Evolutionary conservation across 2,113 vertebrate species (phyloP).

Genomic region (Barbus barbus): DNA sequence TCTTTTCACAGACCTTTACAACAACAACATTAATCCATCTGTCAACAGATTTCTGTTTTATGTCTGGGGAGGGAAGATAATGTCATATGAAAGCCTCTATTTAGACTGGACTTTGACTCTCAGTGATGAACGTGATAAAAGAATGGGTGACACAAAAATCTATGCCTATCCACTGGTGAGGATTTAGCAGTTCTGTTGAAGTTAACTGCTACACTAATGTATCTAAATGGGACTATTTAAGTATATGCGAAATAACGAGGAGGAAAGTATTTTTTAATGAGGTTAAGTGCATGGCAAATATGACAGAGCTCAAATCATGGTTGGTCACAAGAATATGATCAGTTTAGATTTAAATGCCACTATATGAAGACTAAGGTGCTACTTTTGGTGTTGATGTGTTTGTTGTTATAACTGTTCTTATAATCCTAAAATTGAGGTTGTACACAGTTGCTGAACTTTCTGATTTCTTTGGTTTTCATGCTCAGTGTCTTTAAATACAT

Average conservation of each 20-base stretch:
- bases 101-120: slow-evolving; percentile 34
- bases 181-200: slow-evolving; percentile 1
- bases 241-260: too few relatives aligned
- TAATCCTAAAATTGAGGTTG: background rate
- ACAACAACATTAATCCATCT: background rate
- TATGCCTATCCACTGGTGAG: background rate
- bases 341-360: background rate
- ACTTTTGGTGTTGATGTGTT: background rate
- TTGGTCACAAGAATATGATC: background rate
- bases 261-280: too few relatives aligned
- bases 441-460: background rate
- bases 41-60: background rate
- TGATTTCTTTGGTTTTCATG: background rate
- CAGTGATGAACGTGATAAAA: slow-evolving; percentile 10
- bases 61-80: background rate
- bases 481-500: background rate
- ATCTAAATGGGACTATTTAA: slow-evolving; percentile 54
- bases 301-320: background rate
- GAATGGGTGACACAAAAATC: background rate
- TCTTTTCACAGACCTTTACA: slow-evolving; percentile 8
- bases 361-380: background rate
- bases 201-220: slow-evolving; percentile 41
- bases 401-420: background rate
- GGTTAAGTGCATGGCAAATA: slow-evolving; percentile 39
- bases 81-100: background rate